phyloP scores from a whole-genome alignment of 2,797 vertebrate genomes.

The Brachyrhaphis roseni region DNA sequence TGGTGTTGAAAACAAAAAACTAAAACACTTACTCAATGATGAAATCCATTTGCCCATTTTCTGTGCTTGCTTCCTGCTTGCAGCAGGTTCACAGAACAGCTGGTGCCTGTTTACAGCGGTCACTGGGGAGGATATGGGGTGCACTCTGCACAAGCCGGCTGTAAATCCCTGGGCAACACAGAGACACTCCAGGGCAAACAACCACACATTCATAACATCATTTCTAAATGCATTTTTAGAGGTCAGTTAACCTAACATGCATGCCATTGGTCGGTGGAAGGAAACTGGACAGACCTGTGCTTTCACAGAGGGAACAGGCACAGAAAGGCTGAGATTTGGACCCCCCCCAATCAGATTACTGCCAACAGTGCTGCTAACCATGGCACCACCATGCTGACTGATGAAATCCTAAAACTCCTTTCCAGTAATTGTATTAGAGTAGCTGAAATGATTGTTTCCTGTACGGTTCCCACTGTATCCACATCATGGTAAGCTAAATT shows the following conservation, averaged over 20 bases:
- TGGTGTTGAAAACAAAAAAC: neutral
- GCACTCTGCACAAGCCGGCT: neutral
- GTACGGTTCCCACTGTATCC: neutral
- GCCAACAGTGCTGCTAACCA: neutral
- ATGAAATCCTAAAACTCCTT: neutral
- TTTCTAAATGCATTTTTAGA: neutral
- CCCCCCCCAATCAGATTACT: neutral
- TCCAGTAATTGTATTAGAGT: neutral
- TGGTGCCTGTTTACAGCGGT: neutral
- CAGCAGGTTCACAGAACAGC: neutral
- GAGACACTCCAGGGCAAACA: neutral
- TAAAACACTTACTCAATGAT: neutral
- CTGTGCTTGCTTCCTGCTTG: neutral
- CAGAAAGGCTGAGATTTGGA: neutral
- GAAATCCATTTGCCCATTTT: neutral
- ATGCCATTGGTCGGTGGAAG: neutral
- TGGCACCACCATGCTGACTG: neutral
- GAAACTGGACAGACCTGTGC: neutral
- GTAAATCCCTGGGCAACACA: neutral
- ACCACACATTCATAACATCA: neutral
- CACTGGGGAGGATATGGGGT: neutral
- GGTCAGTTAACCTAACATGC: neutral
- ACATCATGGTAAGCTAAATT: slow-evolving; percentile 1
- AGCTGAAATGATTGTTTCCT: neutral
- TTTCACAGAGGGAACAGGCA: neutral